Conservation (phyloP, 1,140 invertebrate genomes). For the Drosophila takahashii region DNA sequence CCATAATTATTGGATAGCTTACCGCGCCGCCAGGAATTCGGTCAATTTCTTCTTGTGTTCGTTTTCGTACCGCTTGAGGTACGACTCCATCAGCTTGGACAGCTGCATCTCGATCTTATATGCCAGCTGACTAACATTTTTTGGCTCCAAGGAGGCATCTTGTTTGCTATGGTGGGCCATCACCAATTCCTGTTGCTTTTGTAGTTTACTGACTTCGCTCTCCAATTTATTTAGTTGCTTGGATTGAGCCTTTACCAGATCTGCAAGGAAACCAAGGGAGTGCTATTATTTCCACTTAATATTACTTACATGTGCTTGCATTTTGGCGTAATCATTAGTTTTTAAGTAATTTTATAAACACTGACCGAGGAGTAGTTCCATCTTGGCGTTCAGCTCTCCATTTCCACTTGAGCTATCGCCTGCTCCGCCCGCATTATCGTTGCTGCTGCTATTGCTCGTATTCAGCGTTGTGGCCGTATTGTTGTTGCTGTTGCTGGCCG, state of each 20-base stretch:
- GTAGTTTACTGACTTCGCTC: constrained; percentile 63
- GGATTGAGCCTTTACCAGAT: constrained; percentile 70
- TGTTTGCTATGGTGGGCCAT: constrained; percentile 34
- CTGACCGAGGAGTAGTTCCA: constrained; percentile 72
- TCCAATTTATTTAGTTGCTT: constrained; percentile 72
- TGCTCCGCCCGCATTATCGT: constrained; percentile 23
- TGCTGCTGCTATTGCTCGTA: constrained; percentile 56
- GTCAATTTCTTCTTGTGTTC: constrained; percentile 81
- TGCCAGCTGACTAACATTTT: constrained; percentile 73
- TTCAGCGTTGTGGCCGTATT: constrained; percentile 51
- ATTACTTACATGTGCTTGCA: neutral
- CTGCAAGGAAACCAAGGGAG: constrained; percentile 26
- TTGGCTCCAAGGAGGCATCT: constrained; percentile 40
- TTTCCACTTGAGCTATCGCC: constrained; percentile 14
- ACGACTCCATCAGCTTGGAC: constrained; percentile 81
- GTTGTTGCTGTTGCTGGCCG: constrained; percentile 42
- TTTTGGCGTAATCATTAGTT: neutral
- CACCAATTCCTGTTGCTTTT: constrained; percentile 38
- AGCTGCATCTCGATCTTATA: constrained; percentile 82
- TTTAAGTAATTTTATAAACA: neutral
- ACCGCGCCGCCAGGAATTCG: constrained; percentile 72
- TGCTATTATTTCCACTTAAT: neutral
- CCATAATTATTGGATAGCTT: neutral
- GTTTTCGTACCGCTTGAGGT: constrained; percentile 84
- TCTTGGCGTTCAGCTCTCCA: constrained; percentile 63